Conservation (phyloP, 1,140 invertebrate genomes). For the Dinoponera quadriceps region DNA sequence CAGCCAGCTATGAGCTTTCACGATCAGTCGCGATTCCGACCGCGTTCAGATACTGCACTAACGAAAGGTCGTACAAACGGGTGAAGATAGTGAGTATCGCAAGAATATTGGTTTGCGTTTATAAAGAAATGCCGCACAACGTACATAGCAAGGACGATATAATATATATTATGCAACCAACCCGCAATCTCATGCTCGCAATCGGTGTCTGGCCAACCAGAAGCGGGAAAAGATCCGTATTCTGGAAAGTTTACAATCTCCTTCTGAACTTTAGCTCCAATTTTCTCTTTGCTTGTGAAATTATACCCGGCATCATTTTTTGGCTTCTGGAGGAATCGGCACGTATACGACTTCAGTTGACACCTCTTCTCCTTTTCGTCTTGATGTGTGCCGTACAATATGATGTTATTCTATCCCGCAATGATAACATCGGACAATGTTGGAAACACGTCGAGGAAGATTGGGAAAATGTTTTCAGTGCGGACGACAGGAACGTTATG, state of each 20-base stretch:
- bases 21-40: constrained; percentile 17
- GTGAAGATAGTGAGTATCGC: not conserved
- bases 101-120: not conserved
- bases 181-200: constrained; percentile 8
- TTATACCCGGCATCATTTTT: constrained; percentile 19
- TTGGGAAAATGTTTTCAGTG: constrained; percentile 1
- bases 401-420: constrained; percentile 14
- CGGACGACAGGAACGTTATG: constrained; percentile 24
- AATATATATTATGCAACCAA: constrained; percentile 3
- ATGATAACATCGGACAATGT: constrained; percentile 9
- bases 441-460: constrained; percentile 40
- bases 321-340: constrained; percentile 7
- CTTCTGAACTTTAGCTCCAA: not conserved
- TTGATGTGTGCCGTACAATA: constrained; percentile 12
- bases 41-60: not conserved
- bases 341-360: not conserved
- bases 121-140: constrained; percentile 24
- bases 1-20: not conserved
- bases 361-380: not conserved
- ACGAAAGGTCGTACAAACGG: not conserved
- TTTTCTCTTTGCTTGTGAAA: not conserved
- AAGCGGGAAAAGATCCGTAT: not conserved
- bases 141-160: not conserved
- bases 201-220: constrained; percentile 15
- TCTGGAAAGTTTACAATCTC: not conserved